Conservation (phyloP, 2,888 invertebrate genomes). For the Pristionchus arcanus region DNA sequence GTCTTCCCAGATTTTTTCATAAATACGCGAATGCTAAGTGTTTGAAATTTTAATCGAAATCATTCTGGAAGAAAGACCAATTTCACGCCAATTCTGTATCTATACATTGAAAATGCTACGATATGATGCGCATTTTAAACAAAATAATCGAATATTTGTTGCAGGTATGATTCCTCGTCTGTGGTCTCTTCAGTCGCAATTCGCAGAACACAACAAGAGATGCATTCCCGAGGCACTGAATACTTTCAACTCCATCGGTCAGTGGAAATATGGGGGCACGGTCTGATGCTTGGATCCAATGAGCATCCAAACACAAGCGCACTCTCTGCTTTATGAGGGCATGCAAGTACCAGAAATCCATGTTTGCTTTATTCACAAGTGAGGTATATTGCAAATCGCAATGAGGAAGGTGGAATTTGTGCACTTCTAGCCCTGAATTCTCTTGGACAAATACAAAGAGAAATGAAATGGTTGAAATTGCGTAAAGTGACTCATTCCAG, state of each 20-base stretch:
- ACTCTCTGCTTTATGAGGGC: no score
- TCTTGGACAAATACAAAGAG: background rate
- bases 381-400: background rate
- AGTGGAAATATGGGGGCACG: background rate
- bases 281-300: no score
- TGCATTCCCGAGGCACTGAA: slow-evolving; percentile 3
- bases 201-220: background rate
- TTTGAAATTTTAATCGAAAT: no score
- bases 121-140: no score
- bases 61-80: no score
- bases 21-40: no score
- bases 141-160: no score
- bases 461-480: background rate
- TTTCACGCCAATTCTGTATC: no score
- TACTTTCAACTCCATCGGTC: background rate
- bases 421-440: background rate
- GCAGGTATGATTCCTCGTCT: slow-evolving; percentile 55
- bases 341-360: background rate
- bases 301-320: no score
- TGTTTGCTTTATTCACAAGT: background rate
- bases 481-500: background rate
- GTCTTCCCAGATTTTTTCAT: no score
- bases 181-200: slow-evolving; percentile 36
- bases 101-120: no score
- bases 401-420: background rate